Evolutionary conservation across 2,888 invertebrate species (phyloP), one percentile per base, ranked within the genome.

Genomic region (Tetragnatha montana): DNA sequence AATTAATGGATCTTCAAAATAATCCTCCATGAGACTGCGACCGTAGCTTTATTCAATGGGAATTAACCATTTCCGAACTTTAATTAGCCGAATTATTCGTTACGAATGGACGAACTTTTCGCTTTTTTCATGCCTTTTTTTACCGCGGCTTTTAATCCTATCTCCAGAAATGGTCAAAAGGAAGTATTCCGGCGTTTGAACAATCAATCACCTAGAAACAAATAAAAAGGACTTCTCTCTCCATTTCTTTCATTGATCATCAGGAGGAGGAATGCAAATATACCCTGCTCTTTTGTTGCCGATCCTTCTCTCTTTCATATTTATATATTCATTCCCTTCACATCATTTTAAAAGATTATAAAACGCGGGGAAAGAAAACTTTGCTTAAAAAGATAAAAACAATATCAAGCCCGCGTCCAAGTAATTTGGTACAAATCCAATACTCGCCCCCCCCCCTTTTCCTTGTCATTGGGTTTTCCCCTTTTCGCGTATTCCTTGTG

Each of bases 351-450:
- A 82, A 82, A 73, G 82, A 82, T 82, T 82, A 73, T 82, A 82
- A 82, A 82, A 82, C 73, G 21, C 71, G 73, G 51, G 35, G 35
- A 4, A 74, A 82, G 70, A 60, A 74, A 82, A 82, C 60, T 82
- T 82, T 74, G 60, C 21, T 51, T 35, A 73, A 60, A 68, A 51
- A 82, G 82, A 82, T 73, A 82, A 71, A 82, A 74, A 73, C 74
- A 82, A 82, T 82, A 82, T 73, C 82, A 74, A 74, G 60, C 50
- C 35, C 35, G 73, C 82, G 51, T 82, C 73, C 73, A 60, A 82
- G 82, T 82, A 82, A 82, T 82, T 82, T 82, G 73, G 82, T 74
- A 74, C 73, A 82, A 82, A 82, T 82, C 82, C 82, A 82, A 82
- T 82, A 82, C 73, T 82, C 51, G 51, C 51, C 22, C 47, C 49